A percentile compares a stretch with the other conserved stretches of the same genome.
Conservation (phyloP, 2,888 invertebrate species). For the Ennomos erosarius region DNA sequence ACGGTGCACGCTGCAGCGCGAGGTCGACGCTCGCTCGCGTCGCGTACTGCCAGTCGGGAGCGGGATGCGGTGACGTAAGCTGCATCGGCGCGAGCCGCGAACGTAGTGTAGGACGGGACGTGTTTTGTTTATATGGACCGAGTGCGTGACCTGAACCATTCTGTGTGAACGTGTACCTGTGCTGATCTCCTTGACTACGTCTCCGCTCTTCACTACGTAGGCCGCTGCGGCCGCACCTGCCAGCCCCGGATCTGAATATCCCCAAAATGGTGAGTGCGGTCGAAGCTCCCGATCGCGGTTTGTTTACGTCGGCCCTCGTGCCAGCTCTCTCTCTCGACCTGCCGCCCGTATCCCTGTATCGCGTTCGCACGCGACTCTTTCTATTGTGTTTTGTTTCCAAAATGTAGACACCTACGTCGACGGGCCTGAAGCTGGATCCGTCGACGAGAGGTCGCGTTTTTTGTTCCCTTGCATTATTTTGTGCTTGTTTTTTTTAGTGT, state of each 20-base stretch:
- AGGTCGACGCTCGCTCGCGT: conserved; percentile 82
- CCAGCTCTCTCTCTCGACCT: conserved; percentile 79
- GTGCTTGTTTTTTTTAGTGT: conserved; percentile 71
- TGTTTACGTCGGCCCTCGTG: conserved; percentile 82
- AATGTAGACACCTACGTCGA: conserved; percentile 82
- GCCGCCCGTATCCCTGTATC: conserved; percentile 80
- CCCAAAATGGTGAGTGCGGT: conserved; percentile 84
- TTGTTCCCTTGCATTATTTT: conserved; percentile 72
- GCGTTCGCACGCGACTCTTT: conserved; percentile 79
- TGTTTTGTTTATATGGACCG: conserved; percentile 68
- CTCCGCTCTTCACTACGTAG: conserved; percentile 79
- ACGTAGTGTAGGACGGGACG: conserved; percentile 84
- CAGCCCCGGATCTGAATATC: conserved; percentile 66
- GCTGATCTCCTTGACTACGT: conserved; percentile 67
- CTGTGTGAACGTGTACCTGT: conserved; percentile 72
- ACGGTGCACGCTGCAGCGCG: conserved; percentile 82
- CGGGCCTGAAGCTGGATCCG: conserved; percentile 70
- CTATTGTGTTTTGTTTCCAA: conserved; percentile 84
- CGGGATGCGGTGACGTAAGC: conserved; percentile 85
- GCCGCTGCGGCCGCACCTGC: conserved; percentile 65
- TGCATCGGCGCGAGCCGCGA: conserved; percentile 83
- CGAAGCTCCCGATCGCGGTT: conserved; percentile 81
- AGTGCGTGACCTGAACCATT: conserved; percentile 68
- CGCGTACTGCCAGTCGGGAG: conserved; percentile 79
- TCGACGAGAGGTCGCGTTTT: conserved; percentile 73